Evolutionary conservation across 2,797 vertebrate species (phyloP), one percentile per base, ranked within the genome.

Genomic region (Anisognathus igniventris): DNA sequence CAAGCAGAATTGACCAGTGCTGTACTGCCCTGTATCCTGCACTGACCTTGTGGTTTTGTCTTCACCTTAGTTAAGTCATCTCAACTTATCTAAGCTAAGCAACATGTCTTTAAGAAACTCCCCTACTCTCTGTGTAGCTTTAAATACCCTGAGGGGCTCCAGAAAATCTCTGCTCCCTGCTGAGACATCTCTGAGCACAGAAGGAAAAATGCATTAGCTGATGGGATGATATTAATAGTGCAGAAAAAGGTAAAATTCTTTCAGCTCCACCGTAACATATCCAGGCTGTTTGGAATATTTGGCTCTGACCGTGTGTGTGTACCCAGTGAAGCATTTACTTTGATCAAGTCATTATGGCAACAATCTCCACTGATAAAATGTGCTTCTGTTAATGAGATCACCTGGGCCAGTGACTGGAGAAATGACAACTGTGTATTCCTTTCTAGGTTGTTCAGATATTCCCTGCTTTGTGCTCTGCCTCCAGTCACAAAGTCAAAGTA

Each of bases 401-500:
- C 84, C 90, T 91, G 89, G 79, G 65, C 67, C 48, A 84, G 71
- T n/a, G 88, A 60, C 5, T 61, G 86, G 68, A 90, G 84, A 91
- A 61, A 86, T 45, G 61, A 61, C 65, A 80, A 56, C 37, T 66
- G 22, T 42, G 22, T 33, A 42, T 86, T 88, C 25, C 12, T 78
- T 78, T 74, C 56, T 45, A 33, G 58, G 24, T n/a, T 86, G 77
- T 68, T 86, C 33, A 33, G 25, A 48, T 86, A 70, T 68, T 81
- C 71, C 61, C 67, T 75, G 61, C 16, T 54, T 78, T 74, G 61
- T 60, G 37, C 83, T 65, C 58, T 79, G 57, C 91, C 73, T 94
- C 72, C n/a, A 88, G 93, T 77, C 78, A 81, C 85, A 81, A 79
- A 95, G 86, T 95, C 91, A 88, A 74, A 93, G 45, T 44, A 92